These are phyloP conservation scores for Lucilia cuprina DNA, from an alignment of 1,140 invertebrate species.

Conservation along the genomic window DNA sequence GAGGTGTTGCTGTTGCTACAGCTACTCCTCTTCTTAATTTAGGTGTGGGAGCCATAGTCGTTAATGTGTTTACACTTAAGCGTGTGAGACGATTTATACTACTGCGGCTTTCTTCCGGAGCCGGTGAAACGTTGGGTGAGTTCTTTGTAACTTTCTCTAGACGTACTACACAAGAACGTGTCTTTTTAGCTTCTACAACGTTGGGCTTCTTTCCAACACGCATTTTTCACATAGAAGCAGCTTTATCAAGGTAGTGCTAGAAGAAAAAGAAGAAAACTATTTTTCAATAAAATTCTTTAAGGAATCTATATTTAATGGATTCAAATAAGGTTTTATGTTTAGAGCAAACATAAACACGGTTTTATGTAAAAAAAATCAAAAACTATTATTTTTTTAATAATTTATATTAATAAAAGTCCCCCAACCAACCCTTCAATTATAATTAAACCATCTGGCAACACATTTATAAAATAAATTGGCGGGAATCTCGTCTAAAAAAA, in stretches of 20 bases:
- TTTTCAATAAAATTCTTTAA: no score
- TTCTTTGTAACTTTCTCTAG: conserved; percentile 25
- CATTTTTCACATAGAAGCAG: conserved; percentile 28
- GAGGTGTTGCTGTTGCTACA: neutral
- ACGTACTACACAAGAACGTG: conserved; percentile 40
- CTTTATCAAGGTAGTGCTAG: neutral
- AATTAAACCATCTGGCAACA: neutral
- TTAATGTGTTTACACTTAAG: neutral
- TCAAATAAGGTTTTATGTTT: no score
- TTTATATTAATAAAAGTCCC: no score
- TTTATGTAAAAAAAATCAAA: no score
- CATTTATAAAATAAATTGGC: conserved; percentile 17
- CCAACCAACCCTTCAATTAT: no score
- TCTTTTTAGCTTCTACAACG: conserved; percentile 37
- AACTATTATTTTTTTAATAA: no score
- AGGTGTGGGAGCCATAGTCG: neutral
- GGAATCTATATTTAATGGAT: no score
- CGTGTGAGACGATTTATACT: neutral
- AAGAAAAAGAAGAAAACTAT: neutral
- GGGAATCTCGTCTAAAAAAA: conserved; percentile 1
- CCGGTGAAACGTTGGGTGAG: neutral
- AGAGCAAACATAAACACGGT: no score
- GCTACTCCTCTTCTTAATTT: neutral
- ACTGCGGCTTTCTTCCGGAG: neutral
- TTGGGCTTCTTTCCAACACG: conserved; percentile 38